Evolutionary conservation across 2,888 invertebrate species (phyloP), one percentile per base, ranked within the genome.

Genomic region (Bombylius major): DNA sequence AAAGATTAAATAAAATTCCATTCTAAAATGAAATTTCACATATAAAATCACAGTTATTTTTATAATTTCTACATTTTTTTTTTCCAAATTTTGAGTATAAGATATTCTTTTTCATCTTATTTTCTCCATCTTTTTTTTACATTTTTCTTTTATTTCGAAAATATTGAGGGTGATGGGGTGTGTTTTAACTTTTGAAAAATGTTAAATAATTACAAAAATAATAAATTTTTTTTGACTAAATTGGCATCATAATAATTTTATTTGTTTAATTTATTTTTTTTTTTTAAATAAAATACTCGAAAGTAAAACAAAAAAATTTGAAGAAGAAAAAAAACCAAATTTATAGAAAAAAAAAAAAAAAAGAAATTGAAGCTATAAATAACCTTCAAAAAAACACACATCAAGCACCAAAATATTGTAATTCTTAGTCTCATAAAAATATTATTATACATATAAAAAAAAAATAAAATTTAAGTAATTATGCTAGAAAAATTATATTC

Each of bases 81-180:
- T 23, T 23, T 23, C 3, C 23, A 23, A 23, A 23, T 23, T 23
- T 23, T 23, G 23, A 23, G 23, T 23, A 23, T 23, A 23, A 23
- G 23, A 8, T 36, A 36, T 4, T 7, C 34, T 36, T 36, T 7
- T 36, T 36, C 8, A 36, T 36, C 34, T 4, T 36, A 36, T 36
- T 36, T 36, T 7, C 4, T 7, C 4, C 4, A 1, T 5, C 1
- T 36, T 7, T 36, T 36, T 36, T 8, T 36, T 14, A 9, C 47
- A 5, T 23, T 8, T 14, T 47, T 47, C 3, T 13, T 36, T 4
- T 36, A 42, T 11, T 23, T 23, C 23, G 11, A 42, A 42, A 42
- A 42, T 34, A 48, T 34, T 5, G 6, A 55, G 50, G 55, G 55
- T 55, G 55, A 55, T 50, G 55, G 55, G 50, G 55, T 55, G 55